Base-by-base conservation (phyloP, 2,888 invertebrate species). In the Rhodophaea formosa region DNA sequence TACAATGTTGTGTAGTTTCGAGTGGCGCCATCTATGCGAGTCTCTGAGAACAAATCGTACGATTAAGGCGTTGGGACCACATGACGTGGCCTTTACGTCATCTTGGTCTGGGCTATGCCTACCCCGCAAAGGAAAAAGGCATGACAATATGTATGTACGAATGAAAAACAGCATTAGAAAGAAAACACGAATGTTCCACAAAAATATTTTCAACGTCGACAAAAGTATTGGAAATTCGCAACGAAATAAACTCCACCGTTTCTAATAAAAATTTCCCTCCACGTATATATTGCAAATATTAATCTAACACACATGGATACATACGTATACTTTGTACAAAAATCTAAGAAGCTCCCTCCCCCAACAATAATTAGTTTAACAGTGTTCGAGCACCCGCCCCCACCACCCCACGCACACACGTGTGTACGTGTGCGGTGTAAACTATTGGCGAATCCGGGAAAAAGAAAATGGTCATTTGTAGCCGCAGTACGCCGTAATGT, bases 341-440 rank as follows among this genome's bases (percentile, higher is more conserved):
- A 77, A 77, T 75, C 75, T 74, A 74, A 71, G 72, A 60, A 62
- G 64, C 57, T 61, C 53, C 65, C 61, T 67, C 67, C 70, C 66
- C 65, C 62, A 57, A 64, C 70, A 71, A 71, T 71, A 69, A 79
- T 79, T 79, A 79, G 78, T 79, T 79, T 79, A 79, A 79, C 79
- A 85, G 85, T 84, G 80, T 83, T 80, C 81, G 76, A 73, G 73
- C 75, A 62, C 75, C 72, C 73, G 62, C 57, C 62, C 61, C 65
- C 58, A 62, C 54, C 55, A 62, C 62, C 65, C 59, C 63, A 57
- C 54, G 60, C 61, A 59, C 61, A 58, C 44, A 62, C 71, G 66
- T 67, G 62, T 71, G 66, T 67, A 64, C 60, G 70, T 66, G 71
- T 67, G 72, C 64, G 72, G 64, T 59, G 68, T 65, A 65, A 77